phyloP scores from a whole-genome alignment of 2,797 vertebrate genomes.

The Spatula clypeata region DNA sequence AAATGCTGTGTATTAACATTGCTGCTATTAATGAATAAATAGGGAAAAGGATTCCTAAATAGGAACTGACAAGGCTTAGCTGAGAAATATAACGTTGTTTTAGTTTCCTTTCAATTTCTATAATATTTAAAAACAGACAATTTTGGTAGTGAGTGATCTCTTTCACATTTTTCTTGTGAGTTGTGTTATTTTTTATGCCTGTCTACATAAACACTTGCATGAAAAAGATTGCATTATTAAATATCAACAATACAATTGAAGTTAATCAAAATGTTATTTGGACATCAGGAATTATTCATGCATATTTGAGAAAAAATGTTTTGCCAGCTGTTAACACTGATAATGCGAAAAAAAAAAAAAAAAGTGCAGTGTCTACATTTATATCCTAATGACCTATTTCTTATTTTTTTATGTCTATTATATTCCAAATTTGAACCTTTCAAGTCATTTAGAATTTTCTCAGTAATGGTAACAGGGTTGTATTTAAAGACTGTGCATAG shows the following conservation, averaged over 20 bases:
- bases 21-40: background rate
- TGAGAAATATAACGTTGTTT: conserved; percentile 1
- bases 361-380: background rate
- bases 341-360: background rate
- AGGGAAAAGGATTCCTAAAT: background rate
- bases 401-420: conserved; percentile 10
- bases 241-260: background rate
- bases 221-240: background rate
- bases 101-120: background rate
- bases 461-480: background rate
- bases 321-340: background rate
- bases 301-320: background rate
- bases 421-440: conserved; percentile 21
- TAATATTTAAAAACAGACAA: conserved; percentile 27
- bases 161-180: background rate
- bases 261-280: background rate
- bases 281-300: background rate
- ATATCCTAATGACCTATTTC: conserved; percentile 50
- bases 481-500: background rate
- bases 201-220: background rate
- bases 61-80: background rate
- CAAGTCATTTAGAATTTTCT: conserved; percentile 23
- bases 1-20: background rate
- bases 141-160: background rate
- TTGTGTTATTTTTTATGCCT: background rate